A percentile compares a stretch with the other conserved stretches of the same genome.
Conservation (phyloP, 64 coral and sea anemone genomes). For the Pocillopora verrucosa region DNA sequence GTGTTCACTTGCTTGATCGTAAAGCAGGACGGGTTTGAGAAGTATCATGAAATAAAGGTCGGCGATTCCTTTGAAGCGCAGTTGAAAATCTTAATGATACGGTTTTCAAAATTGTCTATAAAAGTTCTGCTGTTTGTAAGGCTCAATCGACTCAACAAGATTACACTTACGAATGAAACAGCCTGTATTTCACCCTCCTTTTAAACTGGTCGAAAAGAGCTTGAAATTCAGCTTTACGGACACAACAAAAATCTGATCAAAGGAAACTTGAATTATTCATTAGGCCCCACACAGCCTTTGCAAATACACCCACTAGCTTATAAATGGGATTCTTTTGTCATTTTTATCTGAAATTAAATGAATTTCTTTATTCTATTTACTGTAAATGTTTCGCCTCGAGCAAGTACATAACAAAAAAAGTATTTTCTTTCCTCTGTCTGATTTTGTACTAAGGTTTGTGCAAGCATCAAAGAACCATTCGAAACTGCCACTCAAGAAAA, state of each 20-base stretch:
- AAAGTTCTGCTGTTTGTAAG: not conserved
- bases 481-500: not conserved
- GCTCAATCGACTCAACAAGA: not conserved
- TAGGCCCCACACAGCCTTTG: constrained; percentile 6
- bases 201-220: not conserved
- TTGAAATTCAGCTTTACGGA: constrained; percentile 33
- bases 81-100: not conserved
- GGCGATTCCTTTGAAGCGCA: constrained; percentile 31
- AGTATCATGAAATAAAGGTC: not conserved
- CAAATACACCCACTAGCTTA: not conserved
- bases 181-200: not conserved
- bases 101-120: not conserved
- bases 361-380: not conserved
- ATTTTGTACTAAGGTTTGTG: not conserved
- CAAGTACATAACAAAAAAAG: not conserved
- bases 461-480: not conserved
- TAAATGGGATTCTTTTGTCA: constrained; percentile 10
- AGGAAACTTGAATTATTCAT: constrained; percentile 31
- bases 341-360: not conserved
- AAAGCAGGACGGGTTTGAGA: not conserved
- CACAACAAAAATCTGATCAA: constrained; percentile 15
- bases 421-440: not conserved
- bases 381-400: not conserved
- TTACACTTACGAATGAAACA: not conserved
- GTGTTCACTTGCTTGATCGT: constrained; percentile 37